A percentile compares a stretch with the other conserved stretches of the same genome.
Conservation (phyloP, 2,113 vertebrate species). For the Semnornis frantzii region DNA sequence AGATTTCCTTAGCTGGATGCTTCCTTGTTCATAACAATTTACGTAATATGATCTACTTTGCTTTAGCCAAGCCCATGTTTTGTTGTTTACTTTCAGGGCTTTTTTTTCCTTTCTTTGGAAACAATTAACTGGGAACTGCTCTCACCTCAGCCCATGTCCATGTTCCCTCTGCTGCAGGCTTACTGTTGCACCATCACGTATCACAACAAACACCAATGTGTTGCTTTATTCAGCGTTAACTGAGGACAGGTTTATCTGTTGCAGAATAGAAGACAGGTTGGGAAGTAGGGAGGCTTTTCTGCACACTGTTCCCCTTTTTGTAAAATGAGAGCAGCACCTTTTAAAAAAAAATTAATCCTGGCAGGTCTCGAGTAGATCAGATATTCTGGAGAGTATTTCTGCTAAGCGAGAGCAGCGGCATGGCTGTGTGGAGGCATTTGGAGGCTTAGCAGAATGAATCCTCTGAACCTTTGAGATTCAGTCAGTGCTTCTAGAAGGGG, state of each 20-base stretch:
- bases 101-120: not conserved
- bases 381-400: not conserved
- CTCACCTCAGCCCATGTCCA: not conserved
- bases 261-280: not conserved
- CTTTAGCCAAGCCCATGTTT: not conserved
- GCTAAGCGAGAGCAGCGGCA: not conserved
- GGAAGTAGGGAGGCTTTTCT: not conserved
- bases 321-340: slow-evolving; percentile 1
- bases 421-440: not conserved
- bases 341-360: not conserved
- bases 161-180: not conserved
- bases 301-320: not conserved
- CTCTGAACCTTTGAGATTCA: slow-evolving; percentile 9
- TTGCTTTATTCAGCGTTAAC: not conserved
- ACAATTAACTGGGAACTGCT: not conserved
- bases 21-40: not conserved
- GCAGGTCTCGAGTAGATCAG: not conserved
- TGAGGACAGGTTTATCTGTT: not conserved
- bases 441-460: slow-evolving; percentile 30
- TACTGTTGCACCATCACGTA: accelerated
- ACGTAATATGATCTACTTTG: not conserved
- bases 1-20: not conserved
- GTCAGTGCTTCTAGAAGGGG: not conserved
- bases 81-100: not conserved
- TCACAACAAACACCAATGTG: not conserved